Evolutionary conservation across 2,888 invertebrate species (phyloP).

Genomic region (Rhorus exstirpatorius): DNA sequence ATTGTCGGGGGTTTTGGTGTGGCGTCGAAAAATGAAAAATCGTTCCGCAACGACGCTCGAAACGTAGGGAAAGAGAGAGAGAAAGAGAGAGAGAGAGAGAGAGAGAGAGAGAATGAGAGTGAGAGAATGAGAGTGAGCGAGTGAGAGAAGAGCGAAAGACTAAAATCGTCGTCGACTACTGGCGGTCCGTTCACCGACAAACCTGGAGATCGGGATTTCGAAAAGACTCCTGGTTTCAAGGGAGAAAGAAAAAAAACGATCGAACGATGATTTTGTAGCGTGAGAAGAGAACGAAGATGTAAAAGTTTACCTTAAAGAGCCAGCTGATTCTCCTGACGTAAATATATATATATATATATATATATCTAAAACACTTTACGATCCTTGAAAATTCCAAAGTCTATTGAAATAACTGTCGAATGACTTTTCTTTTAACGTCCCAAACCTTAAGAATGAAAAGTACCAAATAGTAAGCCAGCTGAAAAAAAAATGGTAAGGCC

Average conservation of each 20-base stretch:
- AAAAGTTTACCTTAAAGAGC: slow-evolving; percentile 42
- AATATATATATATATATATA: too few species aligned
- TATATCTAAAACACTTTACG: neutral
- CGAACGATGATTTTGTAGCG: slow-evolving; percentile 45
- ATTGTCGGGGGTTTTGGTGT: slow-evolving; percentile 83
- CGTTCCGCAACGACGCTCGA: slow-evolving; percentile 71
- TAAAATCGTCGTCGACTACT: slow-evolving; percentile 43
- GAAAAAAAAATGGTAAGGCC: too few species aligned
- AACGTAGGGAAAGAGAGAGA: neutral
- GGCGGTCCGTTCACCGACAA: slow-evolving; percentile 77
- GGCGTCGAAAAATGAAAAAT: slow-evolving; percentile 86
- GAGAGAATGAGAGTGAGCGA: slow-evolving; percentile 2
- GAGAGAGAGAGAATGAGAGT: neutral
- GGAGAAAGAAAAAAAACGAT: slow-evolving; percentile 45
- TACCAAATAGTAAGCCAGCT: too few species aligned
- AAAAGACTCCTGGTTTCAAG: slow-evolving; percentile 67
- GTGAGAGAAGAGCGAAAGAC: slow-evolving; percentile 22
- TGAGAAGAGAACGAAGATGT: slow-evolving; percentile 52
- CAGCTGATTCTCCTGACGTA: slow-evolving; percentile 34
- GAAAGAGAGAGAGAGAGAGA: slow-evolving; percentile 10
- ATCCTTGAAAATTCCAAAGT: neutral
- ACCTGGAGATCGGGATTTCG: slow-evolving; percentile 57
- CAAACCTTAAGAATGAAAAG: too few species aligned
- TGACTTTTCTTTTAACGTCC: neutral
- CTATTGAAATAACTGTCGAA: neutral